Conservation (phyloP, 2,113 vertebrate genomes). For the Ciconia boyciana region DNA sequence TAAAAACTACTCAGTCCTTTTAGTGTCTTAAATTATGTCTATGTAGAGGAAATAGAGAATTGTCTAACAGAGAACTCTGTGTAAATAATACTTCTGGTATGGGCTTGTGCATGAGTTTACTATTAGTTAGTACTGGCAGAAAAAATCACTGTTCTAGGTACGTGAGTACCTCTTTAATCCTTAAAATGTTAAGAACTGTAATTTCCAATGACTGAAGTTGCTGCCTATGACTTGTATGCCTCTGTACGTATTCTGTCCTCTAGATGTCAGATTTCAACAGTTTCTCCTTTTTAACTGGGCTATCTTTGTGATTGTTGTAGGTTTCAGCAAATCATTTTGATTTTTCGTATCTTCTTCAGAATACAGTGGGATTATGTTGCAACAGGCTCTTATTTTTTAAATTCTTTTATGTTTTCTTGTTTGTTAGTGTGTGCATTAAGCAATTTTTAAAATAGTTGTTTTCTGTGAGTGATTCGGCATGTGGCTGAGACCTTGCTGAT, state of each 20-base stretch:
- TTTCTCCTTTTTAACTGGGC: neutral
- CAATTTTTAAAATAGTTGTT: neutral
- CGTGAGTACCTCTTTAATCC: neutral
- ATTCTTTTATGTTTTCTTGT: neutral
- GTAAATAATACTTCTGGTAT: neutral
- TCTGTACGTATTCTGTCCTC: neutral
- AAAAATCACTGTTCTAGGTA: neutral
- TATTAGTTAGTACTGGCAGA: neutral
- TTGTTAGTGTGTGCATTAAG: neutral
- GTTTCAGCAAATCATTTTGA: neutral
- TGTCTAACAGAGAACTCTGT: neutral
- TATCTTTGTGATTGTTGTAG: neutral
- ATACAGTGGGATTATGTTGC: neutral
- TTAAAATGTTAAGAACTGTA: neutral
- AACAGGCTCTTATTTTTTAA: neutral
- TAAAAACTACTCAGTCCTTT: neutral
- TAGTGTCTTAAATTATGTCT: neutral
- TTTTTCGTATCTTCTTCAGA: neutral
- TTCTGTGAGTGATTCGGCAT: neutral
- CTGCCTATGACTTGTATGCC: neutral
- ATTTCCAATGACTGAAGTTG: neutral
- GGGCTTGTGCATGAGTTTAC: neutral
- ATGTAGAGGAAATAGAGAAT: neutral
- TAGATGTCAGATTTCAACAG: neutral
- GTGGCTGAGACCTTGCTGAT: neutral